Evolutionary conservation across 1,140 invertebrate genomes (phyloP), one percentile per base, ranked within the genome.

Genomic region (Cepaea nemoralis): DNA sequence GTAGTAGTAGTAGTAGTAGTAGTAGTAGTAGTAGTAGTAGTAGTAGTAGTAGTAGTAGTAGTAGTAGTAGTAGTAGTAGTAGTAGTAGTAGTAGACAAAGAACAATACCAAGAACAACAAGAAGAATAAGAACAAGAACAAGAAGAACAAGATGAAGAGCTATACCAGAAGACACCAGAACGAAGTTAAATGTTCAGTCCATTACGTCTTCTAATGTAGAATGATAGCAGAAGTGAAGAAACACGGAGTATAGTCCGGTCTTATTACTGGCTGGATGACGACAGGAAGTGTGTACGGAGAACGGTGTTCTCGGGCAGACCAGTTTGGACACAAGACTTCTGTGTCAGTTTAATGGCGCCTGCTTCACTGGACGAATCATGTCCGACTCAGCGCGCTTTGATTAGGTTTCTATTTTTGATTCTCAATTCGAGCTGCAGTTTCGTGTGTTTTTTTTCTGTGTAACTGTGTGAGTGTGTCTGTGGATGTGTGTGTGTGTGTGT

Each of bases 401-500:
- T 70, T 70, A 70, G 35, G 69, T 70, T 70, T 70, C 69, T 70
- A 70, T 70, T 70, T 39, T 42, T 10, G 69, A 63, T 63, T 63
- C 59, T 31, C 59, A 63, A 63, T 63, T 31, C n/a, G 1, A 27
- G 33, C 59, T 63, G 27, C 10, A 63, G 16, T 63, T 31, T 63
- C 33, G 59, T 63, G 55, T 22, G 42, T 19, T 45, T n/a, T n/a
- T n/a, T n/a, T n/a, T n/a, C n/a, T 45, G 50, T 55, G 50, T 55
- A 2, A 55, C 19, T 55, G 50, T 55, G 50, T 55, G 50, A 10
- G 42, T 45, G 42, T 45, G 42, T 45, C n/a, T n/a, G n/a, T 55
- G 8, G n/a, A 55, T 55, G 50, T 55, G 50, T 55, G 50, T 45
- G 42, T 45, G 42, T 45, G 42, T 45, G 19, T 19, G 19, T 45